phyloP scores from a whole-genome alignment of 2,113 vertebrate genomes.

The Accipiter virgatus region DNA sequence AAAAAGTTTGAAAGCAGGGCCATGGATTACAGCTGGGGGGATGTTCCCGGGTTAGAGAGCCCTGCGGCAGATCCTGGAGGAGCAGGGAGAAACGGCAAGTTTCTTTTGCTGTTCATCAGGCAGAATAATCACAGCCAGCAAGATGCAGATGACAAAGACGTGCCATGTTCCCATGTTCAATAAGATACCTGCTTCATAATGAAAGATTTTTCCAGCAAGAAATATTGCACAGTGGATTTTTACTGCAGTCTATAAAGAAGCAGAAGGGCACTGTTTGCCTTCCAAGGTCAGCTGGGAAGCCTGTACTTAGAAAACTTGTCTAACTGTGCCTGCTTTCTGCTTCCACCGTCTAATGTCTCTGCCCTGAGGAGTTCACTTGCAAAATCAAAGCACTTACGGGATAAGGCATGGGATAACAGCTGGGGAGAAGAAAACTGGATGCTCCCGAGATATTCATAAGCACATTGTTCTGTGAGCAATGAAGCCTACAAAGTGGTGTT shows the following conservation, averaged over 20 bases:
- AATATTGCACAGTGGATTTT: neutral
- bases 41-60: neutral
- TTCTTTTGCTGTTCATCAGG: neutral
- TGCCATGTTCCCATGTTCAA: rapidly evolving
- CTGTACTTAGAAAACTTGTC: neutral
- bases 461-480: neutral
- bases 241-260: neutral
- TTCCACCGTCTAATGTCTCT: neutral
- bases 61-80: neutral
- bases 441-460: neutral
- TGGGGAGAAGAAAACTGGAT: neutral
- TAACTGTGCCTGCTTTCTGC: neutral
- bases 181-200: neutral
- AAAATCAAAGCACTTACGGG: neutral
- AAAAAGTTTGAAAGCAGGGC: neutral
- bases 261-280: neutral
- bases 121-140: neutral
- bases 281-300: neutral
- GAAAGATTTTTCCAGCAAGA: neutral
- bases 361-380: neutral
- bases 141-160: neutral
- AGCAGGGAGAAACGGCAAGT: neutral
- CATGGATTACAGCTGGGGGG: neutral
- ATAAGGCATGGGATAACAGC: neutral
- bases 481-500: neutral